Conservation (phyloP, 2,888 invertebrate genomes). For the Dasypogon diadema region DNA sequence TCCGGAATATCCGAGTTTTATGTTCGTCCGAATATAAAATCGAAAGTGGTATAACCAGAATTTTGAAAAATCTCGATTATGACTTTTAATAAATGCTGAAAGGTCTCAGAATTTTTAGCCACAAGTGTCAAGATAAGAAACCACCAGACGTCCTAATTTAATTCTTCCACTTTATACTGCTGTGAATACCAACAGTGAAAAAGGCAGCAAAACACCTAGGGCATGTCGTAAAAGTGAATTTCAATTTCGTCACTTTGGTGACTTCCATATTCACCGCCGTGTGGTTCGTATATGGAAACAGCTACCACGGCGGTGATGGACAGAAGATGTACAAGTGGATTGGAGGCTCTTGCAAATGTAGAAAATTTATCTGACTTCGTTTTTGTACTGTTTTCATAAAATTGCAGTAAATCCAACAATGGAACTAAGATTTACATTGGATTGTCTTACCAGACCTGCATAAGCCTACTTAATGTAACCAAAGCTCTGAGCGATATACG, state of each 20-base stretch:
- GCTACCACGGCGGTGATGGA: no score
- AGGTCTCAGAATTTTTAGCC: background rate
- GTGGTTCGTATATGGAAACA: background rate
- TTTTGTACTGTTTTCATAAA: background rate
- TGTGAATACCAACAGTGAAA: background rate
- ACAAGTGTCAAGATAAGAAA: background rate
- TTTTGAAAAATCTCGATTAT: background rate
- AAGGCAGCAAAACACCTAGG: background rate
- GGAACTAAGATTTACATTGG: slow-evolving; percentile 24
- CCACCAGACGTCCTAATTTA: background rate
- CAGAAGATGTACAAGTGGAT: slow-evolving; percentile 4
- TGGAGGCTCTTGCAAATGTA: slow-evolving; percentile 3
- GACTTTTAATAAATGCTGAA: background rate
- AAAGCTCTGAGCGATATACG: slow-evolving; percentile 31
- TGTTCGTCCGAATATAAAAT: background rate
- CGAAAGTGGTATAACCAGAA: background rate
- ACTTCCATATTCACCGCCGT: background rate
- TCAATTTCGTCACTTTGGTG: slow-evolving; percentile 12
- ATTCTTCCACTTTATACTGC: background rate
- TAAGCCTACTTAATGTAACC: slow-evolving; percentile 35
- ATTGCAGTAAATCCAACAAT: background rate
- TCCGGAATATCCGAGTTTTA: background rate
- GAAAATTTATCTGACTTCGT: slow-evolving; percentile 19
- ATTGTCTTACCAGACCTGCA: slow-evolving; percentile 19
- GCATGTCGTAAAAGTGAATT: background rate